These are phyloP conservation scores for Nowickia ferox DNA, from an alignment of 2,888 invertebrate genomes.

Conservation along the genomic window DNA sequence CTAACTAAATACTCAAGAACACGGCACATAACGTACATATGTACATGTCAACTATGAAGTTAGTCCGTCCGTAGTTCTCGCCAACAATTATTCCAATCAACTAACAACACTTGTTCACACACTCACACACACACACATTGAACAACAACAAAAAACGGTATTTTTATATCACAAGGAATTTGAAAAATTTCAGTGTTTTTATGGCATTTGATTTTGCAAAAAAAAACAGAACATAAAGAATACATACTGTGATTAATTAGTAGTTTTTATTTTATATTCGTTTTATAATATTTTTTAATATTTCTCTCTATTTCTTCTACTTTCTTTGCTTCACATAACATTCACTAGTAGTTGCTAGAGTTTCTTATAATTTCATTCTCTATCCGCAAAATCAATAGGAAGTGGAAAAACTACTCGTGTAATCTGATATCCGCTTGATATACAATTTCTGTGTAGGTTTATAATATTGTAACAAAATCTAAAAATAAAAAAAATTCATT, in stretches of 20 bases:
- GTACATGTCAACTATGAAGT: slow-evolving; percentile 33
- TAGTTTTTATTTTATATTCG: slow-evolving; percentile 15
- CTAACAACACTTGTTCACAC: slow-evolving; percentile 39
- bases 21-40: not conserved
- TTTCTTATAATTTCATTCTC: slow-evolving; percentile 53
- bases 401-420: slow-evolving; percentile 61
- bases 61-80: slow-evolving; percentile 1
- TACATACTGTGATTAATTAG: slow-evolving; percentile 43
- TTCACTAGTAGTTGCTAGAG: slow-evolving; percentile 23
- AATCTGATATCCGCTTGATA: slow-evolving; percentile 71
- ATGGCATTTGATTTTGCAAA: slow-evolving; percentile 16
- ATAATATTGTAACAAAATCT: not conserved
- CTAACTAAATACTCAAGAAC: slow-evolving; percentile 31
- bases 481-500: not conserved
- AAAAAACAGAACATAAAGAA: slow-evolving; percentile 20
- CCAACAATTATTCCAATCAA: slow-evolving; percentile 49
- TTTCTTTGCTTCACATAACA: slow-evolving; percentile 32
- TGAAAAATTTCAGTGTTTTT: slow-evolving; percentile 43
- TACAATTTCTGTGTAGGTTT: slow-evolving; percentile 10
- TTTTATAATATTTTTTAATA: not conserved
- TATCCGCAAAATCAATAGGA: slow-evolving; percentile 51
- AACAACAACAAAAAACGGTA: slow-evolving; percentile 18
- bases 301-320: not conserved
- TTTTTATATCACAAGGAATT: slow-evolving; percentile 49
- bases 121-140: not conserved